Evolutionary conservation across 2,113 vertebrate species (phyloP).

Genomic region (Dinomys branickii): DNA sequence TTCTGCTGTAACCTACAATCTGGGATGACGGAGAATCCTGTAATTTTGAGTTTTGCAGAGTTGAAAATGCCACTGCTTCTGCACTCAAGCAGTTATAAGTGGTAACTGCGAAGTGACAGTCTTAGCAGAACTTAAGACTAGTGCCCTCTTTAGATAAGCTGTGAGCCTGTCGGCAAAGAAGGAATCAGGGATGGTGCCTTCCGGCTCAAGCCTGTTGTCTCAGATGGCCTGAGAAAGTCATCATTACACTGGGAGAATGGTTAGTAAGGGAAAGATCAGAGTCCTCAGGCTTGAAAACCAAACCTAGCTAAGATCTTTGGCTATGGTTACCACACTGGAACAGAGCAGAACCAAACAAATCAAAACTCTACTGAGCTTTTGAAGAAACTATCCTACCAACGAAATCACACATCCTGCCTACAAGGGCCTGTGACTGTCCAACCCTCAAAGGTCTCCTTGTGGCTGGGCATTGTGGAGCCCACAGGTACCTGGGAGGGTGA

Average conservation of each 20-base stretch:
- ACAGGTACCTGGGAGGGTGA: neutral
- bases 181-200: neutral
- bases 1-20: conserved; percentile 23
- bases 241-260: neutral
- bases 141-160: neutral
- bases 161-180: neutral
- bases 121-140: neutral
- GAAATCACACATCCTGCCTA: neutral
- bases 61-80: conserved; percentile 23
- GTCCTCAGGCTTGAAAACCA: neutral
- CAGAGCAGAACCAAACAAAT: neutral
- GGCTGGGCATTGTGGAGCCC: neutral
- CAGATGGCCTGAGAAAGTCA: neutral
- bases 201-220: neutral
- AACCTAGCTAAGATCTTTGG: neutral
- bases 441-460: neutral
- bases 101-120: conserved; percentile 1
- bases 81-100: neutral
- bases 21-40: conserved; percentile 19
- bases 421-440: neutral
- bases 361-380: conserved; percentile 3
- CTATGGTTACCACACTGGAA: neutral
- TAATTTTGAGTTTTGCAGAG: conserved; percentile 55
- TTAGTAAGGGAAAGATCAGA: neutral
- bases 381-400: neutral